Evolutionary conservation across 2,797 vertebrate species (phyloP), one percentile per base, ranked within the genome.

Genomic region (Falco novaeseelandiae): DNA sequence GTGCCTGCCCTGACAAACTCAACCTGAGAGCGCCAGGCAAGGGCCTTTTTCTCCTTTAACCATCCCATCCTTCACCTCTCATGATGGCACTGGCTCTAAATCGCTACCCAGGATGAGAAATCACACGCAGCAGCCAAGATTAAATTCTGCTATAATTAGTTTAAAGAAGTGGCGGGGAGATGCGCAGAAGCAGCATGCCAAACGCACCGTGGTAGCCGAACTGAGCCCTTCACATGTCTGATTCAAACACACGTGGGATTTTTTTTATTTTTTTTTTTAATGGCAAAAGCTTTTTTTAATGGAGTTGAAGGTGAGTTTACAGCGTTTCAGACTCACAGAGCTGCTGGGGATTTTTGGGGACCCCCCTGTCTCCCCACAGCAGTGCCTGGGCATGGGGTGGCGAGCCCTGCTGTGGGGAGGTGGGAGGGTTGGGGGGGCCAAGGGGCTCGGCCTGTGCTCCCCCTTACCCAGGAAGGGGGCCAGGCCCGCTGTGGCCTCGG

Each of bases 111-210:
- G 63, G 30, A 4, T 2, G 26, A 55, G 51, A 69, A 58, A 58
- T 5, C 1, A 1, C 4, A 0, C 6, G 6, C 0, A 0, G 11
- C 16, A 12, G 2, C 1, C 67, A 13, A 10, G 6, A n/a, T 17
- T 25, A 8, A 84, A 14, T 63, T 6, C 26, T 8, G 38, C 14
- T 1, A 29, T 1, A 54, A 58, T 26, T 55, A 10, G 9, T 11
- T 51, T 17, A 23, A 61, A 66, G 3, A 23, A 78, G 17, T 0
- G 1, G 48, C 0, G 20, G 16, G 48, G 48, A 48, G 20, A 46
- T 1, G 0, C 2, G 0, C 22, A 38, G 38, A 7, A 76, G 79
- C 62, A 20, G 52, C 52, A 5, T 5, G 2, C 30, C 40, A 15
- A 32, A 55, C 51, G 36, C n/a, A 32, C 8, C 0, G 0, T 1